These are phyloP conservation scores for Chaetodon trifascialis DNA, from an alignment of 2,113 vertebrate species.

Conservation along the genomic window DNA sequence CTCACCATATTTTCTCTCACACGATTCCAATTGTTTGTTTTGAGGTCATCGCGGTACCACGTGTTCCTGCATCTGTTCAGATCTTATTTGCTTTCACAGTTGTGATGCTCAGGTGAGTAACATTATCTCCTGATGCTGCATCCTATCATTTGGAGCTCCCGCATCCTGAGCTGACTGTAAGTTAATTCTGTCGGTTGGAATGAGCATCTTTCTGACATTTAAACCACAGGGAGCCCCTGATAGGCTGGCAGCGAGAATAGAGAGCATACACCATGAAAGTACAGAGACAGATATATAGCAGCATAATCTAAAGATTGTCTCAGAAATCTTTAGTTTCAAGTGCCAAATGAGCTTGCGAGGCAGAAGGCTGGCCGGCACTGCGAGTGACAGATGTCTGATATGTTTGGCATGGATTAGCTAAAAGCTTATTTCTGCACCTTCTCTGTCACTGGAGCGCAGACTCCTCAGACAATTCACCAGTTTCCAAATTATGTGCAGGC, in stretches of 20 bases:
- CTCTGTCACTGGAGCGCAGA: conserved; percentile 68
- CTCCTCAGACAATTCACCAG: conserved; percentile 69
- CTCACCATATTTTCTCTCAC: conserved; percentile 14
- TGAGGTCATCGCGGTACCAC: conserved; percentile 46
- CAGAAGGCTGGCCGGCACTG: conserved; percentile 64
- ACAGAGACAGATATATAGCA: conserved; percentile 46
- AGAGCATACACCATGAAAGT: conserved; percentile 50
- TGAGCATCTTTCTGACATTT: conserved; percentile 78
- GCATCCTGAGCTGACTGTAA: conserved; percentile 68
- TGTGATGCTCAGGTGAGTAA: conserved; percentile 69
- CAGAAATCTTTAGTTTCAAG: conserved; percentile 63
- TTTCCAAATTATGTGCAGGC: conserved; percentile 66
- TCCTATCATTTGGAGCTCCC: conserved; percentile 66
- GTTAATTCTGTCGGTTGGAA: conserved; percentile 77
- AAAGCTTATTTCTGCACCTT: conserved; percentile 79
- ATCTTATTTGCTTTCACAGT: conserved; percentile 54
- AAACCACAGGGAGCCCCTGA: conserved; percentile 68
- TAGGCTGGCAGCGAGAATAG: conserved; percentile 55
- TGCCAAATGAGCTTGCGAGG: conserved; percentile 69
- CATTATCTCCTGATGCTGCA: conserved; percentile 67
- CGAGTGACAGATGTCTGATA: conserved; percentile 83
- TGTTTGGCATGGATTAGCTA: conserved; percentile 79
- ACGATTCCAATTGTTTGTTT: conserved; percentile 32
- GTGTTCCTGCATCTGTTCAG: conserved; percentile 49
- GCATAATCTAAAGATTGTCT: conserved; percentile 74